phyloP scores from a whole-genome alignment of 2,113 vertebrate species.

The Sceloporus tristichus region DNA sequence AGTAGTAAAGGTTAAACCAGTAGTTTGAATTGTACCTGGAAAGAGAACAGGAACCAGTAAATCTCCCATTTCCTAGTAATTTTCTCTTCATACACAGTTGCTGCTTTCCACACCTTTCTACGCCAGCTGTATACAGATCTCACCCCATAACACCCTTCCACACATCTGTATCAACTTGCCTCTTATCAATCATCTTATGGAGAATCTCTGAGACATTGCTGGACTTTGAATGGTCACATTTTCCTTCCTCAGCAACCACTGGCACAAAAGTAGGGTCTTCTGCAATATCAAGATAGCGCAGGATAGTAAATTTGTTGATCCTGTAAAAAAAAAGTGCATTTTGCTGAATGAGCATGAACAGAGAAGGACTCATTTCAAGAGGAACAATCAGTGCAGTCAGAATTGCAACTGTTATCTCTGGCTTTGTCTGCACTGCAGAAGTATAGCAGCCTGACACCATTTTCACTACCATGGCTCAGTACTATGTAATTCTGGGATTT shows the following conservation, averaged over 20 bases:
- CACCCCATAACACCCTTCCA: background rate
- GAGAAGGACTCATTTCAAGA: background rate
- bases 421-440: too few species aligned
- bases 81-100: background rate
- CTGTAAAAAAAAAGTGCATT: slow-evolving; percentile 45
- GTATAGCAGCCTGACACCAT: too few species aligned
- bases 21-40: background rate
- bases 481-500: too few species aligned
- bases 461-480: too few species aligned
- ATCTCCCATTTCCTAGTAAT: background rate
- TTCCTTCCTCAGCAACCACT: slow-evolving; percentile 36
- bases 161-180: slow-evolving; percentile 47
- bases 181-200: slow-evolving; percentile 55
- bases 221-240: slow-evolving; percentile 37
- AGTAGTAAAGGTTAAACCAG: background rate
- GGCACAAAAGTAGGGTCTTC: slow-evolving; percentile 72
- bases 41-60: background rate
- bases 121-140: background rate
- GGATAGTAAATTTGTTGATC: slow-evolving; percentile 59
- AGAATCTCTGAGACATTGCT: slow-evolving; percentile 47
- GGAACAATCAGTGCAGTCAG: background rate
- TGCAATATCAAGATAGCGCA: slow-evolving; percentile 70
- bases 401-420: background rate
- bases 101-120: background rate
- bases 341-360: slow-evolving; percentile 7